phyloP scores from a whole-genome alignment of 2,113 vertebrate genomes.

The Mus pahari region DNA sequence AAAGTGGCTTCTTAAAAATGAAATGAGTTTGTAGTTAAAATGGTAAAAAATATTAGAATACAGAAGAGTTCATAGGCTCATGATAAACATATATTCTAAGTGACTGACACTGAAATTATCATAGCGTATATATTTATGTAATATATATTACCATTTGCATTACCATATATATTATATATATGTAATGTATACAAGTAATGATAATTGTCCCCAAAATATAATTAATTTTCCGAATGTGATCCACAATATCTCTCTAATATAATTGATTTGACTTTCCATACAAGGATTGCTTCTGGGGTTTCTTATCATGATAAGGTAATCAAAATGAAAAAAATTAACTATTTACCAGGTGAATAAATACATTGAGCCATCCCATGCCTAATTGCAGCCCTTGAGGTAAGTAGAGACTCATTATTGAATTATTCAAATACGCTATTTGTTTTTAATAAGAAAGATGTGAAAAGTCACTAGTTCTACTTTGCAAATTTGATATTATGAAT shows the following conservation, averaged over 20 bases:
- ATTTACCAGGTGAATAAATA: constrained; percentile 38
- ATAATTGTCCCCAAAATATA: constrained; percentile 10
- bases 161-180: no score
- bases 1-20: background rate
- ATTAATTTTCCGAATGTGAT: constrained; percentile 18
- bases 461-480: constrained; percentile 25
- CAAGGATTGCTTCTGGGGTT: background rate
- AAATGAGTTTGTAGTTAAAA: background rate
- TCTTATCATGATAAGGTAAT: background rate
- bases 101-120: background rate
- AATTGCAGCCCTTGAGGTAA: background rate
- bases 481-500: constrained; percentile 9
- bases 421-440: constrained; percentile 52
- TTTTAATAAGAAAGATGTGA: constrained; percentile 42
- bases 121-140: background rate
- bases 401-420: constrained; percentile 32
- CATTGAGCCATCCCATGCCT: background rate
- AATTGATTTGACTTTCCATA: background rate
- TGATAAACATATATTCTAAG: background rate
- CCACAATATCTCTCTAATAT: background rate
- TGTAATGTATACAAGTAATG: background rate
- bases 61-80: background rate
- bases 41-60: background rate
- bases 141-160: no score
- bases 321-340: constrained; percentile 14